Evolutionary conservation across 2,888 invertebrate species (phyloP), one percentile per base, ranked within the genome.

Genomic region (Saturnia pavonia): DNA sequence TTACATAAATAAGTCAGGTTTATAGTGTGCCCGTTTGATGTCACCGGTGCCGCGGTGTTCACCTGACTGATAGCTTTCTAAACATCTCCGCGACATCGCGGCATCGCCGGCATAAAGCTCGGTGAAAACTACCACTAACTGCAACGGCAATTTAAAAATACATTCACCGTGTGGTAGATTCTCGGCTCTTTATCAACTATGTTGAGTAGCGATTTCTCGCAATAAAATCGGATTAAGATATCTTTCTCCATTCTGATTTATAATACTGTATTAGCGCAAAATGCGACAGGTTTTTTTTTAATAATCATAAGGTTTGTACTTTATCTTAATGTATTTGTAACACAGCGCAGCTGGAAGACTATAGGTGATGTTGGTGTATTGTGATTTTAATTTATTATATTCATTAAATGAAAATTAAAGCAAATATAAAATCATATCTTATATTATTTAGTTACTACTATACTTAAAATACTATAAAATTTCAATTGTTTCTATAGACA

Each of bases 41-140:
- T 91, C 84, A 78, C 88, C 89, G 88, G 57, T 57, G 54, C 22
- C 25, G 3, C 22, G 54, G 22, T 9, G 82, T 85, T 84, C 87
- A 88, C 88, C 82, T 89, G 92, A 93, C 88, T 83, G 91, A 92
- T 93, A 88, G 88, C 93, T 94, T 94, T 94, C 93, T 92, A 92
- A 91, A 89, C 88, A 85, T 85, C 85, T 84, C 82, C 76, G 83
- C 85, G 88, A 86, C 88, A 84, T 81, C 80, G 83, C 85, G 87
- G 86, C 88, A 84, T 81, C 80, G 82, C 74, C 80, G 72, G 88
- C 85, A 89, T 91, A 91, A 91, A 91, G 88, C 89, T 85, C 80
- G 84, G 91, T 85, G 92, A 92, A 93, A 92, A 90, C 87, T 78
- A 83, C 87, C 82, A 83, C 86, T 90, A 91, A 89, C 87, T 88